Evolutionary conservation across 2,113 vertebrate species (phyloP), one percentile per base, ranked within the genome.

Genomic region (Neoarius graeffei): DNA sequence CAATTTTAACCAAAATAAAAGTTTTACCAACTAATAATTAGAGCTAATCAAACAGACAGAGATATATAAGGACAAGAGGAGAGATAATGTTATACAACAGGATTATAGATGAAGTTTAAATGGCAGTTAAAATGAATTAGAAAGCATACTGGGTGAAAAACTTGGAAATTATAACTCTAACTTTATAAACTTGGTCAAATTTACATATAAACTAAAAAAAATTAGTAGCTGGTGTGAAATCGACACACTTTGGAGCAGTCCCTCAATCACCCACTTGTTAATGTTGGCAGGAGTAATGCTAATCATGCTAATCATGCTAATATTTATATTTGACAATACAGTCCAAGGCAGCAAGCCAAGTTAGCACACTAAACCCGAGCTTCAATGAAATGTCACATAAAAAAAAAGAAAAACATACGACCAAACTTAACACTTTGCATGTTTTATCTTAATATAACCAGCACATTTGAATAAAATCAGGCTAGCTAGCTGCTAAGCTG

Each of bases 291-390:
- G 54, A 86, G 73, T 48, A 1, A 1, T 77, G 85, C 85, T 86
- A 86, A 66, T 86, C 56, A 1, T 77, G 85, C 85, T 86, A 86
- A 66, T 86, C 56, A 52, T 64, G 73, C 85, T 86, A 86, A 86
- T 27, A 48, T 19, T 76, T 62, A 4, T 19, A 48, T 19, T 76
- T 62, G 14, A n/a, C 20, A 25, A 76, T 11, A 60, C 69, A 48
- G 13, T 50, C 14, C 15, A 59, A 25, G 9, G 73, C 73, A 62
- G 35, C 25, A 50, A 64, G 73, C 84, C 30, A 57, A 60, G 9
- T 35, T 19, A 27, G 66, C 14, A 60, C 56, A 42, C 83, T 73
- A 35, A 84, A 30, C 10, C 52, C 9, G 8, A 84, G 2, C 8
- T 52, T 7, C 35, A 71, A 54, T 20, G 30, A 14, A 74, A 8